Percentiles rank a stretch among this genome's conserved stretches.
phyloP scores from a whole-genome alignment of 2,113 vertebrate genomes.

The Propithecus coquereli region DNA sequence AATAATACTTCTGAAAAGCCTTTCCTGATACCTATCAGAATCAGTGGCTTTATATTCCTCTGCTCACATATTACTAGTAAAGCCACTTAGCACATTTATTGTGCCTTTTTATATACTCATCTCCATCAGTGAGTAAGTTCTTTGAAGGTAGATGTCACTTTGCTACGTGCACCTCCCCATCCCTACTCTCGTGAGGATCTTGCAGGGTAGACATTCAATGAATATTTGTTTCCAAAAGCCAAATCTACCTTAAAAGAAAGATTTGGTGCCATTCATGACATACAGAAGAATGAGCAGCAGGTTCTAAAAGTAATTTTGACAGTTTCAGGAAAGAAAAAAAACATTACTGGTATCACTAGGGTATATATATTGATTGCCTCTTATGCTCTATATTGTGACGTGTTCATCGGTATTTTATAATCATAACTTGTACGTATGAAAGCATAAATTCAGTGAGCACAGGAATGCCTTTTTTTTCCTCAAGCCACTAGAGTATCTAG shows the following conservation, averaged over 20 bases:
- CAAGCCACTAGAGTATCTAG: neutral
- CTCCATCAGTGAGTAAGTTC: neutral
- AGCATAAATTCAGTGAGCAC: neutral
- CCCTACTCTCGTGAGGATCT: neutral
- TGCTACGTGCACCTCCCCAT: neutral
- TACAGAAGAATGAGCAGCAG: constrained; percentile 21
- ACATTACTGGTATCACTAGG: neutral
- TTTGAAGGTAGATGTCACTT: neutral
- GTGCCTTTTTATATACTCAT: neutral
- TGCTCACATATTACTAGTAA: neutral
- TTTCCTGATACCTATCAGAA: neutral
- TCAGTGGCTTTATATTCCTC: neutral
- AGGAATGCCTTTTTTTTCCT: neutral
- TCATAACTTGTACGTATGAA: neutral
- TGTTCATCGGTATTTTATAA: neutral
- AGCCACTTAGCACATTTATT: neutral
- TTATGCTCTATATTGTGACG: neutral
- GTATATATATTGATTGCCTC: neutral
- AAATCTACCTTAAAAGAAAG: neutral
- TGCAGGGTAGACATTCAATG: neutral
- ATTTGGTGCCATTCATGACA: neutral
- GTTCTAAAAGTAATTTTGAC: neutral
- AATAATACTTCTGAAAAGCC: neutral
- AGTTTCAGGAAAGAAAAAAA: neutral
- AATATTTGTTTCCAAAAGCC: neutral